Evolutionary conservation across 2,888 invertebrate genomes (phyloP), one percentile per base, ranked within the genome.

Genomic region (Anagyrus pseudococci): DNA sequence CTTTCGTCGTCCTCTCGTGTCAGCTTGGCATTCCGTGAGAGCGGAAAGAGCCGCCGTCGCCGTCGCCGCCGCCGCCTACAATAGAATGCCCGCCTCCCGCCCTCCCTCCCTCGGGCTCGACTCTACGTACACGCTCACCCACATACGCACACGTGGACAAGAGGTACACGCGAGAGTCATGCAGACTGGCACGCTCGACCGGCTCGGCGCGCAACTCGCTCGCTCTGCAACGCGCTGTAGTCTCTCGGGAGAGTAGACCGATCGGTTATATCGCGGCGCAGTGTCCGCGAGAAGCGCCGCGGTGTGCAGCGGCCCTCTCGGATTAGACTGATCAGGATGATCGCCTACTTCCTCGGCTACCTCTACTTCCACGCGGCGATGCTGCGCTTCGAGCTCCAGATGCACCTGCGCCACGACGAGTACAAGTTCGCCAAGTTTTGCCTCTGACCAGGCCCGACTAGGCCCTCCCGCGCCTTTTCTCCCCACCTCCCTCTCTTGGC

Each of bases 321-420:
- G 17, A 1, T 4, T 15, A n/a, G 33, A 2, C 4, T 17, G 13
- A 44, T 15, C 7, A 71, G 43, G 58, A 78, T 78, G 78, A 61
- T 77, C 33, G 74, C 76, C 13, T 70, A 71, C 57, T 74, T 77
- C 52, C 61, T 78, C 10, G 78, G 76, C 6, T 78, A 77, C 56
- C 70, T 76, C 22, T 79, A 77, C 65, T 74, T 79, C 53, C 74
- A 76, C 67, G 66, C 71, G 20, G 72, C 76, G 67, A 58, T 77
- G 29, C 66, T 78, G n/a, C 69, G 76, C n/a, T 66, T 80, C 8
- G 76, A 79, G 60, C 7, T 78, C 29, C 76, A 78, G 64, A 75
- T 80, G 72, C 67, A 72, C 44, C 43, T 79, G 20, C 72, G 71
- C 17, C 70, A 71, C n/a, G 72, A 74, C 4, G 72, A 73, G 3